These are phyloP conservation scores for Rhagium mordax DNA, from an alignment of 2,888 invertebrate genomes.

Conservation along the genomic window DNA sequence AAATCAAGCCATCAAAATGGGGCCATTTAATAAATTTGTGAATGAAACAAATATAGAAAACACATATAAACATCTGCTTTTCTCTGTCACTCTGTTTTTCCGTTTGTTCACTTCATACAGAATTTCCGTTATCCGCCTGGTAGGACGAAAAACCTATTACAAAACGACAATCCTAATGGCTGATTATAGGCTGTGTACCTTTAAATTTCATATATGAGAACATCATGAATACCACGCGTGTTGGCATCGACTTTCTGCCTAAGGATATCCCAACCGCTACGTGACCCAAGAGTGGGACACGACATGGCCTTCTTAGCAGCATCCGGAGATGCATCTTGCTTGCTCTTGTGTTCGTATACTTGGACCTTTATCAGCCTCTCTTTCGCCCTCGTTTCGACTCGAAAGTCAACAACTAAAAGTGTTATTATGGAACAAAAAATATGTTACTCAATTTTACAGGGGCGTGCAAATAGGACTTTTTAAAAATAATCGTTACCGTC, in stretches of 20 bases:
- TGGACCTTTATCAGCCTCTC: slow-evolving; percentile 19
- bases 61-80: too few species aligned
- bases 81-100: too few species aligned
- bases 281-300: slow-evolving; percentile 54
- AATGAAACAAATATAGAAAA: too few species aligned
- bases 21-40: too few species aligned
- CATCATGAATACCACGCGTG: slow-evolving; percentile 24
- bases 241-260: slow-evolving; percentile 37
- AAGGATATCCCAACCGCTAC: slow-evolving; percentile 51
- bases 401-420: slow-evolving; percentile 38
- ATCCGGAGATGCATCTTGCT: slow-evolving; percentile 33
- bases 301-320: slow-evolving; percentile 38
- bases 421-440: slow-evolving; percentile 34
- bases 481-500: not conserved
- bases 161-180: not conserved
- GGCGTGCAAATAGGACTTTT: not conserved
- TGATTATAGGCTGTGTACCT: slow-evolving; percentile 4
- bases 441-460: slow-evolving; percentile 22
- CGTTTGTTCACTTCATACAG: too few species aligned
- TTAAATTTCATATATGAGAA: slow-evolving; percentile 11
- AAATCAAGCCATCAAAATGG: too few species aligned
- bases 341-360: slow-evolving; percentile 5
- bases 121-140: not conserved
- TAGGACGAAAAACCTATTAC: not conserved
- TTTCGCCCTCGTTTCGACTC: slow-evolving; percentile 29